phyloP scores from a whole-genome alignment of 2,888 invertebrate genomes.

The Lacanobia wlatinum region DNA sequence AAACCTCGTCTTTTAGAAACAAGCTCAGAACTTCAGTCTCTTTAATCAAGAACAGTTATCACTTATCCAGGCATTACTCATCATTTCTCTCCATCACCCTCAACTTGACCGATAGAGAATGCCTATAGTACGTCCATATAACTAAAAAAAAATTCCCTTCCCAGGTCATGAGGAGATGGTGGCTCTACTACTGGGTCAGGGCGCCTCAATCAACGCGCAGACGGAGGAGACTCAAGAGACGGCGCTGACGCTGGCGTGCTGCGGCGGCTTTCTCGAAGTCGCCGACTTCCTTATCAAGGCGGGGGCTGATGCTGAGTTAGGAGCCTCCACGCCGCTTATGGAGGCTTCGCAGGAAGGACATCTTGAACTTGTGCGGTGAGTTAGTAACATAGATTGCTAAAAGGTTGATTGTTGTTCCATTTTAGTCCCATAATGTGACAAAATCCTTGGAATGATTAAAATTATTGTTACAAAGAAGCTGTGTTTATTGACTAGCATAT shows the following conservation, averaged over 20 bases:
- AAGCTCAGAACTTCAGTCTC: too few species aligned
- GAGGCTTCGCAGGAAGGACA: constrained; percentile 99
- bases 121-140: too few species aligned
- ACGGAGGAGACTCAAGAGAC: constrained; percentile 99
- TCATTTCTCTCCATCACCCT: too few species aligned
- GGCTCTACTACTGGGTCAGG: constrained; percentile 97
- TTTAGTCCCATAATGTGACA: too few species aligned
- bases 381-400: neutral
- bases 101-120: too few species aligned
- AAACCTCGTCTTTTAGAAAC: too few species aligned
- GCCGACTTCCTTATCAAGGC: constrained; percentile 98
- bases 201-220: constrained; percentile 99
- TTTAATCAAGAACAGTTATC: too few species aligned
- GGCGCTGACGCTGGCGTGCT: constrained; percentile 97
- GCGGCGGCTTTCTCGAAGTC: constrained; percentile 97
- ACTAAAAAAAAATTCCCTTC: too few species aligned
- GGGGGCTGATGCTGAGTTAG: constrained; percentile 98
- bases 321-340: constrained; percentile 99
- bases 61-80: too few species aligned
- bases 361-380: constrained; percentile 95
- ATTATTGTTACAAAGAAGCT: too few species aligned
- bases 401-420: neutral
- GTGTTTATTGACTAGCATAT: too few species aligned
- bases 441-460: too few species aligned
- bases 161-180: constrained; percentile 99